phyloP scores from a whole-genome alignment of 2,113 vertebrate genomes.

The Odocoileus virginianus region DNA sequence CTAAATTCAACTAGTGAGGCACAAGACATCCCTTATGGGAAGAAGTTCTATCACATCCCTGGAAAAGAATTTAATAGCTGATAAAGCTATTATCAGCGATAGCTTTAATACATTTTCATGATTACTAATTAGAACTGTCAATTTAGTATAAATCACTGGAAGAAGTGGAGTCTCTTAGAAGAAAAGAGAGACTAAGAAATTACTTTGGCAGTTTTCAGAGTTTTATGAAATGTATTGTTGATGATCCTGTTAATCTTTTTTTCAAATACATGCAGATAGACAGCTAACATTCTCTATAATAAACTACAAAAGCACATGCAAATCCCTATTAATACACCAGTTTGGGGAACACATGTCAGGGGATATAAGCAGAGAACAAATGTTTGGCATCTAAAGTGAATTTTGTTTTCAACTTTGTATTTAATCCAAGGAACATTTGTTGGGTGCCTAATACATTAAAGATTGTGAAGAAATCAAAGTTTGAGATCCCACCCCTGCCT shows the following conservation, averaged over 20 bases:
- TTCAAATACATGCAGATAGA: slow-evolving; percentile 22
- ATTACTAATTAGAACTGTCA: slow-evolving; percentile 80
- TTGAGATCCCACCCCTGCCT: background rate
- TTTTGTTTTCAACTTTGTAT: slow-evolving; percentile 28
- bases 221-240: slow-evolving; percentile 60
- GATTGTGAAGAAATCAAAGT: background rate
- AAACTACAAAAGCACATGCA: slow-evolving; percentile 59
- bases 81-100: slow-evolving; percentile 50
- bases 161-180: slow-evolving; percentile 45
- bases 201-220: slow-evolving; percentile 46
- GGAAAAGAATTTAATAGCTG: slow-evolving; percentile 48
- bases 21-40: slow-evolving; percentile 66
- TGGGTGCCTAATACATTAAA: background rate
- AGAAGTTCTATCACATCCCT: slow-evolving; percentile 73
- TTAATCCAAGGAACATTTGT: background rate
- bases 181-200: slow-evolving; percentile 37
- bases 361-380: slow-evolving; percentile 75
- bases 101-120: slow-evolving; percentile 70
- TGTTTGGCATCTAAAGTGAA: slow-evolving; percentile 34
- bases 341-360: slow-evolving; percentile 30
- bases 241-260: slow-evolving; percentile 62
- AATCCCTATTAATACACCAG: slow-evolving; percentile 46
- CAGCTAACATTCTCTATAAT: slow-evolving; percentile 53
- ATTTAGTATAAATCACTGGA: slow-evolving; percentile 67
- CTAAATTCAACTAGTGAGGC: slow-evolving; percentile 63